These are phyloP conservation scores for Pelecanoides urinatrix DNA, from an alignment of 2,113 vertebrate genomes.

Conservation along the genomic window DNA sequence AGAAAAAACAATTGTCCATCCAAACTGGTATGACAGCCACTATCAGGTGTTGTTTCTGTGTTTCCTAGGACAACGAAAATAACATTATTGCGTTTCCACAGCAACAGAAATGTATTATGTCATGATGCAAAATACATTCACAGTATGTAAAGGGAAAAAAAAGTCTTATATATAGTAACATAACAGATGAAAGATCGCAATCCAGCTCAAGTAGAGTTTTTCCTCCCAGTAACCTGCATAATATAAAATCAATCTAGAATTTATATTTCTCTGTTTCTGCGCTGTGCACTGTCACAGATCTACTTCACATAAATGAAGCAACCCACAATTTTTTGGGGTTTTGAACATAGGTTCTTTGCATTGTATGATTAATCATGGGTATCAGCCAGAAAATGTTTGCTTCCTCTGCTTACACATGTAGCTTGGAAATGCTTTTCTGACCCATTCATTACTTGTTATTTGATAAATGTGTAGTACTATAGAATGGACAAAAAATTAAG, in stretches of 20 bases:
- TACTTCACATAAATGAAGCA: not conserved
- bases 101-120: slow-evolving; percentile 46
- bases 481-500: not conserved
- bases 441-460: not conserved
- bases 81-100: slow-evolving; percentile 61
- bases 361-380: not conserved
- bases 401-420: not conserved
- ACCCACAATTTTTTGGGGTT: not conserved
- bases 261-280: not conserved
- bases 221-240: not conserved
- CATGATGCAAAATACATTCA: slow-evolving; percentile 55
- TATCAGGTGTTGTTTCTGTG: slow-evolving; percentile 42
- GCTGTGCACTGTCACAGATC: not conserved
- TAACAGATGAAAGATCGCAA: slow-evolving; percentile 6
- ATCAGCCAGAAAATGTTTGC: not conserved
- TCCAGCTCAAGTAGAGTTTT: not conserved
- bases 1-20: not conserved
- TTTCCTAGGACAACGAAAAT: slow-evolving; percentile 60
- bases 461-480: not conserved
- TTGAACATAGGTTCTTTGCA: not conserved
- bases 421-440: not conserved
- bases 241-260: not conserved
- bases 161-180: not conserved
- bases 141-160: not conserved
- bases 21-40: not conserved